Evolutionary conservation across 2,888 invertebrate genomes (phyloP).

Genomic region (Holacanthella duospinosa): DNA sequence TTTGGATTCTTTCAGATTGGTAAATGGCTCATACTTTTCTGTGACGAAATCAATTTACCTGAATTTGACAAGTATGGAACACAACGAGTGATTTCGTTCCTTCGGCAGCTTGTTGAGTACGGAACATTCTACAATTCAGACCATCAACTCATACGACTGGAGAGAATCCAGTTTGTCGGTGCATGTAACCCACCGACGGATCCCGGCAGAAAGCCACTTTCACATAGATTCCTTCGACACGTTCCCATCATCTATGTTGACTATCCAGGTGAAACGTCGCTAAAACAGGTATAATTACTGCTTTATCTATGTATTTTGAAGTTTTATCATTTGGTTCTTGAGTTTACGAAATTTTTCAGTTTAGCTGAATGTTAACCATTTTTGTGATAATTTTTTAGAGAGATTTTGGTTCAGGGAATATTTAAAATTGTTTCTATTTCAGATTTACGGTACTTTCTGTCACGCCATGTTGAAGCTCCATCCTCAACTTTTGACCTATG

Average conservation of each 20-base stretch:
- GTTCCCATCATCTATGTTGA: slow-evolving; percentile 99
- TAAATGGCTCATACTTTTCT: slow-evolving; percentile 97
- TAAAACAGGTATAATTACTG: slow-evolving; percentile 60
- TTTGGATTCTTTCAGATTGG: slow-evolving; percentile 54
- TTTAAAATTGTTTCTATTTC: slow-evolving; percentile 34
- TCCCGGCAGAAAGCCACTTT: slow-evolving; percentile 92
- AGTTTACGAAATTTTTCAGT: too few species aligned
- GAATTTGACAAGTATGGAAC: slow-evolving; percentile 97
- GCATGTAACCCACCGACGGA: slow-evolving; percentile 99
- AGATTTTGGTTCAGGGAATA: too few species aligned
- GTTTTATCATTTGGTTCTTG: too few species aligned
- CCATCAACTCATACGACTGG: slow-evolving; percentile 75
- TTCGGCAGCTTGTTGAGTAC: slow-evolving; percentile 94
- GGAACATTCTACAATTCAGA: slow-evolving; percentile 79
- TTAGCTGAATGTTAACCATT: too few species aligned
- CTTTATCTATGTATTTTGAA: neutral
- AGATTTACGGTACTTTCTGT: slow-evolving; percentile 97
- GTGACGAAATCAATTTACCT: slow-evolving; percentile 99
- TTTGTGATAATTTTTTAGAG: too few species aligned
- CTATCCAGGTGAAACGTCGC: slow-evolving; percentile 93
- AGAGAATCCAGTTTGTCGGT: slow-evolving; percentile 98
- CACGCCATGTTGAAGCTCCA: slow-evolving; percentile 94
- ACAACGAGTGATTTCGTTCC: slow-evolving; percentile 97
- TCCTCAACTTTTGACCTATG: slow-evolving; percentile 80
- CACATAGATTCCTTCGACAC: slow-evolving; percentile 78